Conservation (phyloP, 2,113 vertebrate genomes). For the Phrynosoma platyrhinos region DNA sequence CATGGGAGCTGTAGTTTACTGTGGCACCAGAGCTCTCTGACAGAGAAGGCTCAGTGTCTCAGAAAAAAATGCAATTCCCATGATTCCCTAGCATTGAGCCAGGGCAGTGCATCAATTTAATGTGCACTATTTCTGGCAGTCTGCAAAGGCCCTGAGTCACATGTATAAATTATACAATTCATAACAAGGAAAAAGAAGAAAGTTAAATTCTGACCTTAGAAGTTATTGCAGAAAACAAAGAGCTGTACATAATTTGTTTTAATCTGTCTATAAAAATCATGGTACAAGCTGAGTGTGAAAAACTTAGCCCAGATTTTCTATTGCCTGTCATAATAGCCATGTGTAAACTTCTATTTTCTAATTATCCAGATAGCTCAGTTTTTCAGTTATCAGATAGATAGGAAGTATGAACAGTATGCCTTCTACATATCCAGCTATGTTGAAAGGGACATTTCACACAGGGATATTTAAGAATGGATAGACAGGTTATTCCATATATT, state of each 20-base stretch:
- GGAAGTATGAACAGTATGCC: not conserved
- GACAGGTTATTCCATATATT: not conserved
- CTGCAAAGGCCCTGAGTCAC: no score
- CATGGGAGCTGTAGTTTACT: no score
- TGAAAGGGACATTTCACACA: not conserved
- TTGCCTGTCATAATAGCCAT: not conserved
- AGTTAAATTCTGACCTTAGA: not conserved
- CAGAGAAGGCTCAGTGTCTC: no score
- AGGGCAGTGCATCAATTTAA: no score
- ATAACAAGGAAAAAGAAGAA: not conserved
- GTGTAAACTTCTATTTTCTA: not conserved
- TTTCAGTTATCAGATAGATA: not conserved
- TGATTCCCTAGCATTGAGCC: no score
- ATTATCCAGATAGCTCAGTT: not conserved
- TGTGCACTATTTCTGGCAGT: no score
- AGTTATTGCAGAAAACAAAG: not conserved
- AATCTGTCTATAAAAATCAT: not conserved
- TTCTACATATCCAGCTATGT: not conserved
- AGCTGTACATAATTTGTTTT: not conserved
- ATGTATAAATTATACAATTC: not conserved
- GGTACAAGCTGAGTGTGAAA: not conserved
- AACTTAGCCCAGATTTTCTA: not conserved
- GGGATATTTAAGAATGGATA: no score
- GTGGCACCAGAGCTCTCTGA: no score
- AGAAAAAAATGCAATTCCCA: no score